Conservation (phyloP, 2,113 vertebrate species). For the Gambusia holbrooki region DNA sequence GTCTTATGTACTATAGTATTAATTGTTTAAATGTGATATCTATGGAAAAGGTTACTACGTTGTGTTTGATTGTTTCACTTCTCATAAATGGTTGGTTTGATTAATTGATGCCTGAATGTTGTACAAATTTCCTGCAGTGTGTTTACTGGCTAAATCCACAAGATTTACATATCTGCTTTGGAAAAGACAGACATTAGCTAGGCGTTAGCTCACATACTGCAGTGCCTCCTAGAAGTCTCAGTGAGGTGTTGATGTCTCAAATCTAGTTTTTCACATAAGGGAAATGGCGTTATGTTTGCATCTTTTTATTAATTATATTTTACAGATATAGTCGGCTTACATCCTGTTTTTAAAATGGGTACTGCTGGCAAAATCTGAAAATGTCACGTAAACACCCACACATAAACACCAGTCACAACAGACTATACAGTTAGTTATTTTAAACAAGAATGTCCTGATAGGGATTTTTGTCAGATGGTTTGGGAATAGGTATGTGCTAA, state of each 20-base stretch:
- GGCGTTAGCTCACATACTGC: not conserved
- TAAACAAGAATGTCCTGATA: not conserved
- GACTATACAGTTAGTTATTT: not conserved
- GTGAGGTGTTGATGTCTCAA: not conserved
- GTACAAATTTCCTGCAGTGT: constrained; percentile 8
- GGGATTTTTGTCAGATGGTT: too few species aligned
- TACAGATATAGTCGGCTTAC: not conserved
- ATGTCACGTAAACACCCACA: not conserved
- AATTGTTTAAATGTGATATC: not conserved
- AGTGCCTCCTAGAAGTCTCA: not conserved
- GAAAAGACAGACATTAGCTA: constrained; percentile 4
- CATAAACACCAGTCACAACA: not conserved
- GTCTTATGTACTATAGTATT: constrained; percentile 3
- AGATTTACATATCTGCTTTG: constrained; percentile 14
- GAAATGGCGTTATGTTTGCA: not conserved
- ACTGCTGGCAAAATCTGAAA: constrained; percentile 14
- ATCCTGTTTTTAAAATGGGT: not conserved
- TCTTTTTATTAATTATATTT: not conserved
- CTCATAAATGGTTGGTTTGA: not conserved
- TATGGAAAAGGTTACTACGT: not conserved
- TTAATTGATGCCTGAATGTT: not conserved
- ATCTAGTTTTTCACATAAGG: not conserved
- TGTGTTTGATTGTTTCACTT: not conserved
- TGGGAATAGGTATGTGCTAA: not conserved
- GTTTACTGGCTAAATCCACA: constrained; percentile 20